Evolutionary conservation across 2,888 invertebrate species (phyloP).

Genomic region (Strigamia transsilvanica): DNA sequence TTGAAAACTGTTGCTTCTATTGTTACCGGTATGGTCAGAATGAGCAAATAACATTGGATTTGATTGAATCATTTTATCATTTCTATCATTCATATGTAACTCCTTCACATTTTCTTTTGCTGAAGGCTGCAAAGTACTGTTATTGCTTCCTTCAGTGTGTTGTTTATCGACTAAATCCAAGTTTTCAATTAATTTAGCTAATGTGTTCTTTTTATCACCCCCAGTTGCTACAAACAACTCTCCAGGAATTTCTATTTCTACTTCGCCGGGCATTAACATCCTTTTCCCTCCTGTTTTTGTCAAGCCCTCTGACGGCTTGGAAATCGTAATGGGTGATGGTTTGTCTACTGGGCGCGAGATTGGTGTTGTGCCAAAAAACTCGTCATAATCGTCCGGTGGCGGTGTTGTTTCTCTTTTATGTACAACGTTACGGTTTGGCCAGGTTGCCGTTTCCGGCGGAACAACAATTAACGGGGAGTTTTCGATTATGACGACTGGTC

Average conservation of each 20-base stretch:
- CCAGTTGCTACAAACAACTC: not conserved
- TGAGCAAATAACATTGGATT: no score
- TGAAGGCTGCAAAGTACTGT: not conserved
- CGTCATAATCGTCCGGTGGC: not conserved
- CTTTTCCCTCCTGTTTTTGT: not conserved
- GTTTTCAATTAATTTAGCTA: not conserved
- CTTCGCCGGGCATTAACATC: not conserved
- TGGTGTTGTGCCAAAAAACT: not conserved
- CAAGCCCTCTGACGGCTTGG: not conserved
- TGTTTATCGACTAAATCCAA: not conserved
- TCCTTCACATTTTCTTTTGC: not conserved
- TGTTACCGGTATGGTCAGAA: no score
- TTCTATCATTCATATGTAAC: not conserved
- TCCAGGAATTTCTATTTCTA: not conserved
- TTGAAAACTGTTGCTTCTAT: not conserved
- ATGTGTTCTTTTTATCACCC: not conserved
- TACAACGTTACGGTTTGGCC: not conserved
- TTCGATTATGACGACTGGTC: slow-evolving; percentile 21
- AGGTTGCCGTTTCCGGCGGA: not conserved
- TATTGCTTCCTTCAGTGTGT: not conserved
- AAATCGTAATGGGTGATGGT: not conserved
- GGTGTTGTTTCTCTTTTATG: slow-evolving; percentile 44
- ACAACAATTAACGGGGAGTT: slow-evolving; percentile 34
- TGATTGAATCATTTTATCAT: not conserved
- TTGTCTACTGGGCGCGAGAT: not conserved